phyloP scores from a whole-genome alignment of 2,113 vertebrate species.

The Scolopax mira region DNA sequence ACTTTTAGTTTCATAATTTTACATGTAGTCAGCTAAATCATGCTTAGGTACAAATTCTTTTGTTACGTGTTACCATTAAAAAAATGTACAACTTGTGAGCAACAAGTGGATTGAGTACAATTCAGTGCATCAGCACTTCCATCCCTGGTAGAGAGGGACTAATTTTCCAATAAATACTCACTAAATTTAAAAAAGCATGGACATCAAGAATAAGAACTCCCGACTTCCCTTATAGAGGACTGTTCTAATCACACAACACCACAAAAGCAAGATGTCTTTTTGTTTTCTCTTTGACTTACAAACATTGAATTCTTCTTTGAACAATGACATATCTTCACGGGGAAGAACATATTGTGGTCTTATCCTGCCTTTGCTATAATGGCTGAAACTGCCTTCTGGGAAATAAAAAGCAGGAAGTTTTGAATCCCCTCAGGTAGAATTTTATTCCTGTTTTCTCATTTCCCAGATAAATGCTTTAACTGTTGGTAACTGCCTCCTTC shows the following conservation, averaged over 20 bases:
- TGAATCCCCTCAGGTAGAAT: not conserved
- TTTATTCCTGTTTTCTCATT: constrained; percentile 1
- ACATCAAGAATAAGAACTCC: not conserved
- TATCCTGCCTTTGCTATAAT: not conserved
- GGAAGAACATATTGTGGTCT: not conserved
- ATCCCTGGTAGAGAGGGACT: not conserved
- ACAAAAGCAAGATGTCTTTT: not conserved
- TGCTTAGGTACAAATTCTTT: rapidly evolving
- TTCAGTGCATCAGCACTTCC: not conserved
- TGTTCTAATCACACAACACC: not conserved
- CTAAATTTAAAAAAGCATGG: not conserved
- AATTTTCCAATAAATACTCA: not conserved
- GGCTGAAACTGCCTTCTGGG: not conserved
- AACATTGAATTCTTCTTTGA: not conserved
- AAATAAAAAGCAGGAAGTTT: constrained; percentile 8
- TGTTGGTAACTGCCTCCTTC: not conserved
- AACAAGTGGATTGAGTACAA: not conserved
- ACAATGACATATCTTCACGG: not conserved
- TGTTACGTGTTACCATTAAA: not conserved
- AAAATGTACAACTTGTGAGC: not conserved
- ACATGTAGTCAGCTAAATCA: not conserved
- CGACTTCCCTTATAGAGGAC: not conserved
- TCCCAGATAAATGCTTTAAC: not conserved
- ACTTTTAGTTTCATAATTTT: not conserved
- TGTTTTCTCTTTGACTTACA: not conserved